phyloP scores from a whole-genome alignment of 1,140 invertebrate genomes.

The Brachystomella parvula region DNA sequence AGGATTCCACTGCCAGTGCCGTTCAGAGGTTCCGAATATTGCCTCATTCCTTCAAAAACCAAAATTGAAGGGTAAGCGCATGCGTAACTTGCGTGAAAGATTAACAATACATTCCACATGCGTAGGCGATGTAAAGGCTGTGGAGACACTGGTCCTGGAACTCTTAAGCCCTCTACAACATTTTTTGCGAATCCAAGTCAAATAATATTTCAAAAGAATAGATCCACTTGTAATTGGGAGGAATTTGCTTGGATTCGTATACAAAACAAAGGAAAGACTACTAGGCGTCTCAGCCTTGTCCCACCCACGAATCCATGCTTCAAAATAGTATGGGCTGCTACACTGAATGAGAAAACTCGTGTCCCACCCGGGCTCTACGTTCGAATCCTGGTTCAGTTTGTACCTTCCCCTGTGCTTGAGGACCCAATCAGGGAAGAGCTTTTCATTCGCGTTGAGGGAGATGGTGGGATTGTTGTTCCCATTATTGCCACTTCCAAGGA shows the following conservation, averaged over 20 bases:
- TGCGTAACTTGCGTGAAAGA: no score
- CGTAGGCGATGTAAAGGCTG: no score
- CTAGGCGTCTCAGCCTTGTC: conserved; percentile 23
- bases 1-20: no score
- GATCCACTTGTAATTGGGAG: no score
- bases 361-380: conserved; percentile 22
- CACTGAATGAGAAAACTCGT: conserved; percentile 18
- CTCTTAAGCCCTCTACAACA: no score
- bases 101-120: no score
- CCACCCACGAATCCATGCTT: conserved; percentile 22
- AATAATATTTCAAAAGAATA: no score
- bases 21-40: no score
- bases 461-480: conserved; percentile 30
- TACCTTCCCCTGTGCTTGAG: conserved; percentile 8
- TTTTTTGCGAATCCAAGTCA: no score
- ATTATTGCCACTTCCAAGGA: conserved; percentile 11
- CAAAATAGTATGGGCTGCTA: conserved; percentile 17
- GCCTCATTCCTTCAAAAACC: no score
- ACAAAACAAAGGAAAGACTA: conserved; percentile 16
- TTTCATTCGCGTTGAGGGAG: conserved; percentile 24
- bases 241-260: conserved; percentile 8
- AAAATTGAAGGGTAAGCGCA: no score
- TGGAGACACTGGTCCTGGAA: no score
- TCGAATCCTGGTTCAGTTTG: conserved; percentile 14
- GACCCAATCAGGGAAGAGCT: conserved; percentile 21